Percentiles rank a stretch among this genome's conserved stretches.
phyloP scores from a whole-genome alignment of 92 coral and sea anemone species.

The Pocillopora grandis region DNA sequence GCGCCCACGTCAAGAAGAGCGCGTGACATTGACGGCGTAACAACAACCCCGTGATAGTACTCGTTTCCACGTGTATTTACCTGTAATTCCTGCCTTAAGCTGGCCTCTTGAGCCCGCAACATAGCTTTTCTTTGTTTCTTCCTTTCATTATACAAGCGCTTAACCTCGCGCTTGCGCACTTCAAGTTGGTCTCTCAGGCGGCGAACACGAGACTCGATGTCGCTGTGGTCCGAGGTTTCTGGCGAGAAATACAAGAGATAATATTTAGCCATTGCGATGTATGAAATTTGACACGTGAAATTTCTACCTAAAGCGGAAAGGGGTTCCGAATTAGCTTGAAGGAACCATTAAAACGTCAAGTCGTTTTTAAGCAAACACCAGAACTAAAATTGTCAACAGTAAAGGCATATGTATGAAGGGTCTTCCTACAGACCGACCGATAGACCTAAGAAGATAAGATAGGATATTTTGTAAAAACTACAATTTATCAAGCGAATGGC shows the following conservation, averaged over 20 bases:
- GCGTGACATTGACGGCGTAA: too few species aligned
- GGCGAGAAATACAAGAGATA: background rate
- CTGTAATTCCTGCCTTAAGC: conserved; percentile 87
- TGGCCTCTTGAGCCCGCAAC: conserved; percentile 83
- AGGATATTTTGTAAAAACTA: too few species aligned
- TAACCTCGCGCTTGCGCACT: conserved; percentile 84
- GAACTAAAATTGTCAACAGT: too few species aligned
- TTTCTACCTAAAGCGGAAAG: background rate
- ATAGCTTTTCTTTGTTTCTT: conserved; percentile 85
- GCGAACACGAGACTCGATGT: conserved; percentile 85
- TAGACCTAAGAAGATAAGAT: too few species aligned
- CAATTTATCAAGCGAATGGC: too few species aligned
- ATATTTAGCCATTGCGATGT: background rate
- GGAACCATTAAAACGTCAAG: too few species aligned
- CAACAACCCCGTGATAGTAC: too few species aligned
- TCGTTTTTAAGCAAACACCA: too few species aligned
- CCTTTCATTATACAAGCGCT: conserved; percentile 81
- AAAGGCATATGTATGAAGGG: too few species aligned
- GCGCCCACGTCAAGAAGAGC: too few species aligned
- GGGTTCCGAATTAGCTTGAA: too few species aligned
- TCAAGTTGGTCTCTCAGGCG: conserved; percentile 82
- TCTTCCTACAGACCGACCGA: too few species aligned
- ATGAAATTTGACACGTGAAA: background rate
- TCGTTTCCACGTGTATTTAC: conserved; percentile 28
- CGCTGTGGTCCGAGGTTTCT: conserved; percentile 98